Percentiles rank a stretch among this genome's conserved stretches.
Evolutionary conservation across 2,888 invertebrate species (phyloP).

Genomic region (Callinectes sapidus): DNA sequence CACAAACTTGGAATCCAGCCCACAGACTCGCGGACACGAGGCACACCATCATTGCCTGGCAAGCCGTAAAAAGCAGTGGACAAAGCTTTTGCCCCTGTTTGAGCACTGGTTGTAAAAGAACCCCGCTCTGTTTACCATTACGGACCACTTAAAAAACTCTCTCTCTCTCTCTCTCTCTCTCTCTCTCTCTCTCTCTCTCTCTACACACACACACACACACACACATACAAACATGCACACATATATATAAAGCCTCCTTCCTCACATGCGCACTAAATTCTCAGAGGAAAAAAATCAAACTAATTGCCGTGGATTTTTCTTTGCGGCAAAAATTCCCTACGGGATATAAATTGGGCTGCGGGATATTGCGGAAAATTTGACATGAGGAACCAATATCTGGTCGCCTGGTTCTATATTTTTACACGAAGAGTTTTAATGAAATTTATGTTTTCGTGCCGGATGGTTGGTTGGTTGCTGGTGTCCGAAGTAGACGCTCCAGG

Average conservation of each 20-base stretch:
- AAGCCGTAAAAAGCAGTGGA: background rate
- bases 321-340: background rate
- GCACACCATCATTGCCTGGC: background rate
- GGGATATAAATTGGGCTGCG: background rate
- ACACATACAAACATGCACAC: background rate
- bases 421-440: background rate
- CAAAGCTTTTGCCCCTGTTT: background rate
- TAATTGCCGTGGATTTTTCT: background rate
- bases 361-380: constrained; percentile 11
- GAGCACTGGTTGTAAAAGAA: background rate
- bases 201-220: background rate
- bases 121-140: background rate
- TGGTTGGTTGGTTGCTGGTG: background rate
- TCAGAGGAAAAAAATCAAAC: background rate
- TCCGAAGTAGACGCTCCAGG: background rate
- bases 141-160: background rate
- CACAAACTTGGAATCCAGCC: background rate
- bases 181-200: too few species aligned
- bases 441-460: background rate
- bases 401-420: background rate
- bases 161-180: too few species aligned
- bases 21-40: background rate
- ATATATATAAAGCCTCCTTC: background rate
- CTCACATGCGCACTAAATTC: background rate
- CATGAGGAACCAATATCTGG: constrained; percentile 30